Evolutionary conservation across 2,888 invertebrate genomes (phyloP).

Genomic region (Bombyx huttoni): DNA sequence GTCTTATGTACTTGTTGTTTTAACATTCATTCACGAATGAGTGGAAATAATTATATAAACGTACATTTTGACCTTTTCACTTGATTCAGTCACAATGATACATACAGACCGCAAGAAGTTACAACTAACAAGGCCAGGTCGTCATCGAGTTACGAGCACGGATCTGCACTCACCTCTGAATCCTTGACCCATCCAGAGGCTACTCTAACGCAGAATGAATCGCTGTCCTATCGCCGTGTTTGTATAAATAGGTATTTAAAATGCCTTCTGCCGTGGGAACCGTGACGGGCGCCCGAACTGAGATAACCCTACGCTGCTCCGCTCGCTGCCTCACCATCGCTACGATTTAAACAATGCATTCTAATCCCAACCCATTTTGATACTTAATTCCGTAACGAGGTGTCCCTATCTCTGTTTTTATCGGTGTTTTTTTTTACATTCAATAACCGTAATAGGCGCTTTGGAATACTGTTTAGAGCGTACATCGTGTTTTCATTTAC

Average conservation of each 20-base stretch:
- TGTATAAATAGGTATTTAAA: constrained; percentile 69
- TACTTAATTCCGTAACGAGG: constrained; percentile 58
- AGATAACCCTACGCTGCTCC: constrained; percentile 45
- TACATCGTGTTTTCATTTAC: constrained; percentile 10
- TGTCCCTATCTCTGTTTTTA: constrained; percentile 52
- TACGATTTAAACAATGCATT: constrained; percentile 60
- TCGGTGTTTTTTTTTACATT: constrained; percentile 53
- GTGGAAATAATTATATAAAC: background rate
- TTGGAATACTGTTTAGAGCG: constrained; percentile 39
- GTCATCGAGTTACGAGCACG: constrained; percentile 35
- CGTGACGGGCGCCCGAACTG: constrained; percentile 50
- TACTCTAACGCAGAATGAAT: constrained; percentile 57
- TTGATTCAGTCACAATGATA: constrained; percentile 25
- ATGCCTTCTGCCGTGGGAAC: constrained; percentile 68
- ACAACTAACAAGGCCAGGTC: constrained; percentile 59
- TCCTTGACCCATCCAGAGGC: constrained; percentile 72
- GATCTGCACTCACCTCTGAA: constrained; percentile 61
- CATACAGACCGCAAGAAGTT: constrained; percentile 32
- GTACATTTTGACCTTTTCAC: background rate
- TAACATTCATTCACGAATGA: background rate
- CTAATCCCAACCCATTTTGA: constrained; percentile 52
- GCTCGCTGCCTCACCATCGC: constrained; percentile 9
- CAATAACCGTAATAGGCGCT: constrained; percentile 39
- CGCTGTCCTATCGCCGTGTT: constrained; percentile 61
- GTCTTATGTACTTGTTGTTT: background rate